A percentile compares a stretch with the other conserved stretches of the same genome.
phyloP scores from a whole-genome alignment of 2,888 invertebrate genomes.

The Apodemia duryi region DNA sequence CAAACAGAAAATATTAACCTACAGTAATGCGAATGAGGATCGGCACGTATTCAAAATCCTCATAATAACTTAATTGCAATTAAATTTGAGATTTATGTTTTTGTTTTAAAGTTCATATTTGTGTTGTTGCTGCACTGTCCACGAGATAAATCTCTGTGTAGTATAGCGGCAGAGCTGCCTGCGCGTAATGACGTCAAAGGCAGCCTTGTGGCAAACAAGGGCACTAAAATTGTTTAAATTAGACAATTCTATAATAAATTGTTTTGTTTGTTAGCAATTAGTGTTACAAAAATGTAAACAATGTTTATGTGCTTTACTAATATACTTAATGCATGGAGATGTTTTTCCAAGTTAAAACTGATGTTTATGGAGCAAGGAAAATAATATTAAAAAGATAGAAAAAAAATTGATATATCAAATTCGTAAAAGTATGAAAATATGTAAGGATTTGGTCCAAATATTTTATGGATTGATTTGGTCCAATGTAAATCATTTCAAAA shows the following conservation, averaged over 20 bases:
- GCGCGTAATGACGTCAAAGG: constrained; percentile 21
- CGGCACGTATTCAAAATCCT: background rate
- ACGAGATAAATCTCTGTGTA: constrained; percentile 1
- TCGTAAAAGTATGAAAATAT: too few species aligned
- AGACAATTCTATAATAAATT: constrained; percentile 47
- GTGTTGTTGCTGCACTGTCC: background rate
- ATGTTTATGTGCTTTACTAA: background rate
- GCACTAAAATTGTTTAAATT: constrained; percentile 53
- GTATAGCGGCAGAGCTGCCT: background rate
- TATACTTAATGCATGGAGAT: too few species aligned
- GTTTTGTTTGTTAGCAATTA: constrained; percentile 17
- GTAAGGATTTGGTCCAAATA: too few species aligned
- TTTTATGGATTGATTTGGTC: too few species aligned
- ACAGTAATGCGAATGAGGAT: background rate
- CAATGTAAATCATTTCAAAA: too few species aligned
- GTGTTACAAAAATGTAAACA: background rate
- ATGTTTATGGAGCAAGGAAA: too few species aligned
- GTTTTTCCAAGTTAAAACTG: too few species aligned
- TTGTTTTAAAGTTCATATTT: background rate
- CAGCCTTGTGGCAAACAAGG: constrained; percentile 19
- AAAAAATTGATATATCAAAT: too few species aligned
- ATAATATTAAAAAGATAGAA: too few species aligned
- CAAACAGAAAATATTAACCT: background rate
- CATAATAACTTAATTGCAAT: background rate
- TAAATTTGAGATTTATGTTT: background rate